Evolutionary conservation across 35 echinoderm and acorn worm genomes (phyloP).

Genomic region (Holothuria glaberrima): DNA sequence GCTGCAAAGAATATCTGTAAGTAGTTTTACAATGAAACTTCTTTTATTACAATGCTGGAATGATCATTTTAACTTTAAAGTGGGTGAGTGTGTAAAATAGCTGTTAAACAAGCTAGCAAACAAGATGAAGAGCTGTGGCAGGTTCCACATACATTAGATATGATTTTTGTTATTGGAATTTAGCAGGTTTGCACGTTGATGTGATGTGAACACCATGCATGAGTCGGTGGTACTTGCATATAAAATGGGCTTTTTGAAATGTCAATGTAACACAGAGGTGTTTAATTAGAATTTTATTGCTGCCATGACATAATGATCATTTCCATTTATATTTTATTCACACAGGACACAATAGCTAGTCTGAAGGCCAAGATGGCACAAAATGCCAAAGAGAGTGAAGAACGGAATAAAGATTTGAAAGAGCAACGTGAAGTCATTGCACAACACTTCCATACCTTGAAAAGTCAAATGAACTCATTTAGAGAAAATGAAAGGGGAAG

Average conservation of each 20-base stretch:
- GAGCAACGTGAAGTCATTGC: constrained; percentile 91
- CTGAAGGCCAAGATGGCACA: constrained; percentile 97
- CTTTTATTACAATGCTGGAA: too few species aligned
- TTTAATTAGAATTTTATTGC: background rate
- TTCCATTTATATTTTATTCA: background rate
- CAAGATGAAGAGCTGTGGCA: too few species aligned
- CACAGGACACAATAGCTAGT: constrained; percentile 90
- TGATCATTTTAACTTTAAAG: too few species aligned
- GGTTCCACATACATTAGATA: too few species aligned
- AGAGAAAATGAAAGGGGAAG: constrained; percentile 84
- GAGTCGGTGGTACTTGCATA: too few species aligned
- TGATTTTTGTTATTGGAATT: too few species aligned
- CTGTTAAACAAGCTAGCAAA: too few species aligned
- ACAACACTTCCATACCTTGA: constrained; percentile 93
- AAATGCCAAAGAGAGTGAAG: constrained; percentile 94
- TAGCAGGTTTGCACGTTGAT: too few species aligned
- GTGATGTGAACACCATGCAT: too few species aligned
- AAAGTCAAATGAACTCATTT: constrained; percentile 92
- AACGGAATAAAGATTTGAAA: constrained; percentile 82
- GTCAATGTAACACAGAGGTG: background rate
- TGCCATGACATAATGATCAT: background rate
- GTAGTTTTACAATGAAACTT: background rate
- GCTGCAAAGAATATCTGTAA: constrained; percentile 97
- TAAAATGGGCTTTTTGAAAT: too few species aligned
- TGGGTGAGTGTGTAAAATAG: too few species aligned